Evolutionary conservation across 2,797 vertebrate species (phyloP).

Genomic region (Telmatherina bonti): DNA sequence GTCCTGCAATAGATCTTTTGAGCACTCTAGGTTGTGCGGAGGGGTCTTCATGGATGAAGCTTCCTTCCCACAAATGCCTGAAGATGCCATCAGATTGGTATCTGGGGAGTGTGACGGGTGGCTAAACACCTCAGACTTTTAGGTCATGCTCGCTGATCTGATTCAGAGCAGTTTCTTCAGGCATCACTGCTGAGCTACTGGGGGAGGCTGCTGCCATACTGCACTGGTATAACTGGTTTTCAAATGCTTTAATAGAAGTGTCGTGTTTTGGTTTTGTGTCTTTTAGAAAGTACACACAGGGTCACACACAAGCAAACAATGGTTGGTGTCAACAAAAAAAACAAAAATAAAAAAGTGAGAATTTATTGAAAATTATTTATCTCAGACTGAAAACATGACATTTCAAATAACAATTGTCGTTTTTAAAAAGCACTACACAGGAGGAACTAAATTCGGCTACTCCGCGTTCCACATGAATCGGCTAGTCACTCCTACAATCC

Average conservation of each 20-base stretch:
- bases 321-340: background rate
- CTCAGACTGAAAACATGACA: conserved; percentile 63
- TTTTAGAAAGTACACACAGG: background rate
- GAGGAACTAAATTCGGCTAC: conserved; percentile 27
- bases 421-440: conserved; percentile 49
- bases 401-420: conserved; percentile 43
- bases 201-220: too few species aligned
- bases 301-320: background rate
- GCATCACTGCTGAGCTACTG: background rate
- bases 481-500: conserved; percentile 36
- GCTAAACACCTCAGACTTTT: background rate
- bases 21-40: too few species aligned
- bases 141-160: too few species aligned
- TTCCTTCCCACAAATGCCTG: background rate
- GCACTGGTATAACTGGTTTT: too few species aligned
- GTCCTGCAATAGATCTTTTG: background rate
- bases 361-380: conserved; percentile 78
- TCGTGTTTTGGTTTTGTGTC: background rate
- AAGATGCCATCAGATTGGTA: background rate
- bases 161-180: background rate
- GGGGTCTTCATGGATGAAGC: too few species aligned
- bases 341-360: background rate
- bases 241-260: too few species aligned
- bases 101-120: background rate
- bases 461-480: conserved; percentile 14